Percentiles rank a stretch among this genome's conserved stretches.
Conservation (phyloP, 1,140 invertebrate genomes). For the Atta cephalotes region DNA sequence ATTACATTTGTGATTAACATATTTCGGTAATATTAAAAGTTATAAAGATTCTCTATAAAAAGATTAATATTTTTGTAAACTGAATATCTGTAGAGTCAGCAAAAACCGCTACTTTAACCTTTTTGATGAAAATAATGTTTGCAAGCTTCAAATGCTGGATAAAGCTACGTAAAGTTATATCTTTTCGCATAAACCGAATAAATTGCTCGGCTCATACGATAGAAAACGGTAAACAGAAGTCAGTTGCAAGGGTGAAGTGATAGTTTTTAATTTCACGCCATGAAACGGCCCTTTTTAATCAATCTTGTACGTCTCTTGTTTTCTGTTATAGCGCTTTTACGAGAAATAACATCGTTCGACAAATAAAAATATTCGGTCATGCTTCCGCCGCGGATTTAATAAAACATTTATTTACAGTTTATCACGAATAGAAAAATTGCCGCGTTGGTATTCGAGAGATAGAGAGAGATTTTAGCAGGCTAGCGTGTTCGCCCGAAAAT, state of each 20-base stretch:
- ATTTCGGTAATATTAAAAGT: neutral
- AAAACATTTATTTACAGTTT: constrained; percentile 65
- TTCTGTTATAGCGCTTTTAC: constrained; percentile 54
- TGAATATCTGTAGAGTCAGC: constrained; percentile 2
- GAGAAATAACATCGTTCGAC: constrained; percentile 59
- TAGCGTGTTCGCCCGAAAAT: constrained; percentile 57
- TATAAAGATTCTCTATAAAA: neutral
- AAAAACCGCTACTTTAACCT: neutral
- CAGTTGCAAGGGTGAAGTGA: constrained; percentile 69
- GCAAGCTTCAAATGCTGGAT: constrained; percentile 1
- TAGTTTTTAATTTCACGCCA: constrained; percentile 77
- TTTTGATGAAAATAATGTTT: neutral
- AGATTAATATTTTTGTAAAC: constrained; percentile 13
- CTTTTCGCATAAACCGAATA: constrained; percentile 32
- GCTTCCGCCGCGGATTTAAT: constrained; percentile 48
- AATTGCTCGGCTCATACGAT: constrained; percentile 45
- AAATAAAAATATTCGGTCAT: constrained; percentile 62
- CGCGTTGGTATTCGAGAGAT: constrained; percentile 53
- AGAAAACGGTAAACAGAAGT: constrained; percentile 50
- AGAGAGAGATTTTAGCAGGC: constrained; percentile 59
- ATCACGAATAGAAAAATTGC: constrained; percentile 62
- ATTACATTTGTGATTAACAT: neutral
- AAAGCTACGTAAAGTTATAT: constrained; percentile 11
- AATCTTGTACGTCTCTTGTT: constrained; percentile 53
- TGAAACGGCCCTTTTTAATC: constrained; percentile 71